Evolutionary conservation across 2,113 vertebrate genomes (phyloP).

Genomic region (Plectropomus leopardus): DNA sequence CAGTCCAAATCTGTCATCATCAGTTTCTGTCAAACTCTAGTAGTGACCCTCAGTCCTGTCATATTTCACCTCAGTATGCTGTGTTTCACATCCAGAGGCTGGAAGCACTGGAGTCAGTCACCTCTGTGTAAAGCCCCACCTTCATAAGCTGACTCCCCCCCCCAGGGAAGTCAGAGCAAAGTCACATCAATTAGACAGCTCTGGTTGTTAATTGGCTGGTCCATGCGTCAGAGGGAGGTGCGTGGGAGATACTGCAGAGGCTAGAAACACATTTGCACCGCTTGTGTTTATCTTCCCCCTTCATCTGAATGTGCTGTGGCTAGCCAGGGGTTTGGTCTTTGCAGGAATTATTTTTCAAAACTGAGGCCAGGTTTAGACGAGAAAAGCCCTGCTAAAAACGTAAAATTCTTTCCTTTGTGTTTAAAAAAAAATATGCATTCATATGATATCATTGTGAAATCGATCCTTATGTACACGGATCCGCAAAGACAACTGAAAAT

Average conservation of each 20-base stretch:
- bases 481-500: too few species aligned
- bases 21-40: conserved; percentile 3
- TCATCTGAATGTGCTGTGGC: not conserved
- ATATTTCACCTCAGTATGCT: conserved; percentile 13
- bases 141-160: conserved; percentile 10
- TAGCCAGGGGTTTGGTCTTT: not conserved
- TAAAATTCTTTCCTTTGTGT: too few species aligned
- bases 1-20: conserved; percentile 4
- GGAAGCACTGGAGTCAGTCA: conserved; percentile 27
- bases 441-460: too few species aligned
- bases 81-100: conserved; percentile 20
- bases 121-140: conserved; percentile 32
- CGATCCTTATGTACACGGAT: too few species aligned
- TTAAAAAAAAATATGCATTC: too few species aligned
- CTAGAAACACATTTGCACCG: not conserved
- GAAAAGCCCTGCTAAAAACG: too few species aligned
- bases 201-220: conserved; percentile 34
- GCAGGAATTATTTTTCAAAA: not conserved
- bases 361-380: too few species aligned
- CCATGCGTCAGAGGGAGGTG: conserved; percentile 15
- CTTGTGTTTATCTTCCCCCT: not conserved
- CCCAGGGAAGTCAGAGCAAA: conserved; percentile 25
- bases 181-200: conserved; percentile 58
- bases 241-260: not conserved
- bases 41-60: conserved; percentile 4